These are phyloP conservation scores for Parnassius smintheus DNA, from an alignment of 2,888 invertebrate species.

Conservation along the genomic window DNA sequence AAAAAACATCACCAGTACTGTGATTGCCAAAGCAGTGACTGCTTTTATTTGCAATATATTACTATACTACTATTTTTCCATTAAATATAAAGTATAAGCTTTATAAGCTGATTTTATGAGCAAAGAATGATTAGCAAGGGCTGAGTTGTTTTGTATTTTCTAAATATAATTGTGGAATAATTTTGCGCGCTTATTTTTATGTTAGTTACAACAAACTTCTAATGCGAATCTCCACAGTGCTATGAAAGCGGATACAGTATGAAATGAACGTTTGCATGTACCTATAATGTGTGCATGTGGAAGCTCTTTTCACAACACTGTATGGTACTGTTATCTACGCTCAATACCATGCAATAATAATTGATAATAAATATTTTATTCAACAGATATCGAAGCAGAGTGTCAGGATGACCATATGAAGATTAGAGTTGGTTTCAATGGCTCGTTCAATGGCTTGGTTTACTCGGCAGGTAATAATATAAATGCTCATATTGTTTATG, in stretches of 20 bases:
- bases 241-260: constrained; percentile 46
- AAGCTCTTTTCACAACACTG: no score
- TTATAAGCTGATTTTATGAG: no score
- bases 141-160: no score
- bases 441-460: constrained; percentile 92
- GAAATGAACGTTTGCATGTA: constrained; percentile 29
- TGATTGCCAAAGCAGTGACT: no score
- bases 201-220: constrained; percentile 1
- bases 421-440: constrained; percentile 95
- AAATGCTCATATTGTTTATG: constrained; percentile 19
- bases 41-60: no score
- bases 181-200: neutral
- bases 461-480: constrained; percentile 89
- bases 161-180: neutral
- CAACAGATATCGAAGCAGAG: constrained; percentile 95
- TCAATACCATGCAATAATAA: neutral
- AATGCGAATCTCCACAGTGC: constrained; percentile 30
- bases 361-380: constrained; percentile 27
- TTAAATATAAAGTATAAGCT: no score
- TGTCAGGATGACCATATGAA: constrained; percentile 98
- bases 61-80: no score
- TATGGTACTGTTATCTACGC: no score
- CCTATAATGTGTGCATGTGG: no score
- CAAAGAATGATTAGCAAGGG: no score
- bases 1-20: no score